Base-by-base conservation (phyloP, 1,140 invertebrate species). In the Chelonus insularis region DNA sequence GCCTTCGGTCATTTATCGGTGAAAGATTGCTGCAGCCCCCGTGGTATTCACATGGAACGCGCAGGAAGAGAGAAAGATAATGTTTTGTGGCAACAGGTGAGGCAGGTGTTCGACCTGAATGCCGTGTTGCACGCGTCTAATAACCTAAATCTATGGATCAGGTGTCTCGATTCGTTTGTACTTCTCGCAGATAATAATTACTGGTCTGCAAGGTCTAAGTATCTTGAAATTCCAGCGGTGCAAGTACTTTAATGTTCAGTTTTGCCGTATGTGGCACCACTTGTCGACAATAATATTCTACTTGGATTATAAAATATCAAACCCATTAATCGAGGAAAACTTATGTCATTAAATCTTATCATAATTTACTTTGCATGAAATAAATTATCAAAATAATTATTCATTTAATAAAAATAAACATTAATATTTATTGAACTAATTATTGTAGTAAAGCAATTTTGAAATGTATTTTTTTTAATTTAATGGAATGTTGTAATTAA, bases 81-180 rank as follows among this genome's bases (percentile, higher is more conserved):
- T 79, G 79, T 80, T 80, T 80, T 80, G 77, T 74, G 67, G 78
- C 78, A 80, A 81, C 79, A 81, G 79, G 79, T 81, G 78, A 80
- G 71, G 74, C 79, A 81, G 79, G 78, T 80, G 79, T 73, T 76
- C 75, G 72, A 77, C 77, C 75, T 80, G 77, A 77, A 79, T 75
- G 75, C 75, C 75, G 70, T 69, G 72, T 68, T 70, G 74, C 75
- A 76, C 76, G 74, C 73, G 73, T 80, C 75, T 80, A 79, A 79
- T 78, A 77, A 79, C 71, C 72, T 77, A 67, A 65, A 78, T 78
- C 73, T 79, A 78, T 76, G 76, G 77, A 79, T 80, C 77, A 77
- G 78, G 41, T 43, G 41, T 43, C 41, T 43, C 41, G 41, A 43
- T 43, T 43, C 41, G 41, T 43, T 43, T 43, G 12, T 43, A 43